Evolutionary conservation across 2,113 vertebrate species (phyloP).

Genomic region (Eretmochelys imbricata): DNA sequence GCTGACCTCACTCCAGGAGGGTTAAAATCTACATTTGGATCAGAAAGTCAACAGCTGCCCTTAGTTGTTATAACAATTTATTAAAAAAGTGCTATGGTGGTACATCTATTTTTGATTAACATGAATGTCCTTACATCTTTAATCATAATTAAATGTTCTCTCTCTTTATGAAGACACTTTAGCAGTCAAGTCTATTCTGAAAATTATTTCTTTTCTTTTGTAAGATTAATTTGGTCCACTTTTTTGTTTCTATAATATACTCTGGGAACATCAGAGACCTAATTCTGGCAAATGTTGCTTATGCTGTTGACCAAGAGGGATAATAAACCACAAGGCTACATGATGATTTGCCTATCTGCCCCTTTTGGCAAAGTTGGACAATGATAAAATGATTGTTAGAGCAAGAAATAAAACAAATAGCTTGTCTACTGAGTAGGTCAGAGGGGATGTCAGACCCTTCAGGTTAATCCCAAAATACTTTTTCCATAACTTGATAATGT

Average conservation of each 20-base stretch:
- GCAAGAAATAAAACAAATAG: background rate
- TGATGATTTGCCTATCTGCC: background rate
- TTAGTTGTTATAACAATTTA: background rate
- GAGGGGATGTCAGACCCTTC: background rate
- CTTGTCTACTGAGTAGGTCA: rapidly evolving
- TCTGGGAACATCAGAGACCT: background rate
- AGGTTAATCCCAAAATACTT: background rate
- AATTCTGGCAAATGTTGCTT: background rate
- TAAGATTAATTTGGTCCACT: background rate
- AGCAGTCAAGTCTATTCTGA: background rate
- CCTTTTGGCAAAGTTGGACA: background rate
- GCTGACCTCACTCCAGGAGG: background rate
- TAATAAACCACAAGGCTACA: background rate
- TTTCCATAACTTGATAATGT: background rate
- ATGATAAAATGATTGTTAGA: background rate
- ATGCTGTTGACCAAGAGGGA: background rate
- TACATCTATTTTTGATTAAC: background rate
- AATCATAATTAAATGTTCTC: background rate
- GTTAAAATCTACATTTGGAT: background rate
- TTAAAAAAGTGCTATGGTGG: background rate
- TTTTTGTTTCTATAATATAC: background rate
- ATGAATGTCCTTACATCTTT: background rate
- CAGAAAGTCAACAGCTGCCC: background rate
- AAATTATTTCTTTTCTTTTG: background rate
- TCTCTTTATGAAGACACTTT: background rate